Evolutionary conservation across 2,797 vertebrate species (phyloP).

Genomic region (Champsocephalus esox): DNA sequence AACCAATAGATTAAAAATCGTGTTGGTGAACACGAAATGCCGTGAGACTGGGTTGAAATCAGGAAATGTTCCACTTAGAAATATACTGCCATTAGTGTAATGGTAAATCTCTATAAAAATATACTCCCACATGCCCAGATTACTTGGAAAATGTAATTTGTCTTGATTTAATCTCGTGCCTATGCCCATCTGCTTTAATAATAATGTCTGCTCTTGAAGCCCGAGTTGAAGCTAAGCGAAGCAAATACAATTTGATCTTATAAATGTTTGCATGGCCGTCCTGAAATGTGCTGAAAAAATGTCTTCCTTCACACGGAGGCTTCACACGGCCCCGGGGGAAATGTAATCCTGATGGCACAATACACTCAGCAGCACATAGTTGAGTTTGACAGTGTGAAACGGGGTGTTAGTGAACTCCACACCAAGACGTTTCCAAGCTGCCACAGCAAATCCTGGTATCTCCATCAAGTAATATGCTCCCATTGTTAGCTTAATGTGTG

Average conservation of each 20-base stretch:
- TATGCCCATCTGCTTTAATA: not conserved
- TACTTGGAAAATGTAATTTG: conserved; percentile 20
- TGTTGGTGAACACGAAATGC: too few species aligned
- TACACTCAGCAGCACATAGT: conserved; percentile 56
- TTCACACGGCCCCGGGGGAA: conserved; percentile 55
- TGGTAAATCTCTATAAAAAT: conserved; percentile 12
- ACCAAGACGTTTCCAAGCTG: conserved; percentile 58
- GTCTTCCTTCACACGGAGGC: conserved; percentile 47
- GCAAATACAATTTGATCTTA: conserved; percentile 51
- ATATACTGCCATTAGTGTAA: conserved; percentile 13
- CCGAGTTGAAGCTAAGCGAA: conserved; percentile 10
- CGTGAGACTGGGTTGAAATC: not conserved
- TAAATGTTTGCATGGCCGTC: conserved; percentile 44
- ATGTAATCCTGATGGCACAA: conserved; percentile 72
- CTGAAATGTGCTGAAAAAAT: conserved; percentile 43
- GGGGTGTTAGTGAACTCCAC: conserved; percentile 53
- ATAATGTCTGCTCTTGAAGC: conserved; percentile 4
- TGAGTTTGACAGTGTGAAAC: conserved; percentile 70
- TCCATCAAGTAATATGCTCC: conserved; percentile 29
- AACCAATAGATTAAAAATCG: too few species aligned
- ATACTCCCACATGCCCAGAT: not conserved
- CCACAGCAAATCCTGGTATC: conserved; percentile 36
- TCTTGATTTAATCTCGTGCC: conserved; percentile 13
- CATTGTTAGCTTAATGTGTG: conserved; percentile 11
- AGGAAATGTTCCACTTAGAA: conserved; percentile 39